Evolutionary conservation across 2,113 vertebrate species (phyloP).

Genomic region (Brienomyrus longianalis): DNA sequence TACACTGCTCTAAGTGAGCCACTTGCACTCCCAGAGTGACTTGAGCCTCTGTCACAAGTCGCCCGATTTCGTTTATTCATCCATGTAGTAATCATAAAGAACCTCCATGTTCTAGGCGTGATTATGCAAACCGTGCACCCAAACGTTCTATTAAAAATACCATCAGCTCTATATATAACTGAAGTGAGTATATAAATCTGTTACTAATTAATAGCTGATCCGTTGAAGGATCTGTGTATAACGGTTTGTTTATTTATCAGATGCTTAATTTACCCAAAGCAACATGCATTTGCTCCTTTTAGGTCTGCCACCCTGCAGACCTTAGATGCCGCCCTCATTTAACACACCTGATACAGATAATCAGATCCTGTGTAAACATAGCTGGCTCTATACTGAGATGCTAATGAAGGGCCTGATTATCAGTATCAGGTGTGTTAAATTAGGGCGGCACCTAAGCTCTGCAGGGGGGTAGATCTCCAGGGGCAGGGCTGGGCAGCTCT

Average conservation of each 20-base stretch:
- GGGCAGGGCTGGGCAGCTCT: neutral
- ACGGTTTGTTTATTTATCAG: neutral
- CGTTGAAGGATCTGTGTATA: neutral
- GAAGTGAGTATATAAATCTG: neutral
- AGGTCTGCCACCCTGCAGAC: neutral
- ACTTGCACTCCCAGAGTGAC: neutral
- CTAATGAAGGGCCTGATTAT: neutral
- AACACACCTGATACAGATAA: neutral
- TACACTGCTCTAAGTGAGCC: conserved; percentile 10
- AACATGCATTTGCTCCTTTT: neutral
- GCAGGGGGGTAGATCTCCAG: neutral
- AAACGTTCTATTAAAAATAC: neutral
- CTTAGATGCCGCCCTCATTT: neutral
- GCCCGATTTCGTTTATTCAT: neutral
- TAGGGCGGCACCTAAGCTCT: neutral
- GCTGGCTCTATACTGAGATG: neutral
- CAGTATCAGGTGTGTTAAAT: neutral
- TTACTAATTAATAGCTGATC: neutral
- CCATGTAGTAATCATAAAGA: neutral
- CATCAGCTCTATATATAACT: neutral
- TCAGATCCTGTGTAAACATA: neutral
- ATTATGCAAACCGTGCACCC: neutral
- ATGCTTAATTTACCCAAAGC: neutral
- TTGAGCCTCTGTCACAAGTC: neutral
- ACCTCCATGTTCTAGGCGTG: neutral